A percentile compares a stretch with the other conserved stretches of the same genome.
These are phyloP conservation scores for Thinocorus orbignyianus DNA, from an alignment of 2,113 vertebrate species.

Conservation along the genomic window DNA sequence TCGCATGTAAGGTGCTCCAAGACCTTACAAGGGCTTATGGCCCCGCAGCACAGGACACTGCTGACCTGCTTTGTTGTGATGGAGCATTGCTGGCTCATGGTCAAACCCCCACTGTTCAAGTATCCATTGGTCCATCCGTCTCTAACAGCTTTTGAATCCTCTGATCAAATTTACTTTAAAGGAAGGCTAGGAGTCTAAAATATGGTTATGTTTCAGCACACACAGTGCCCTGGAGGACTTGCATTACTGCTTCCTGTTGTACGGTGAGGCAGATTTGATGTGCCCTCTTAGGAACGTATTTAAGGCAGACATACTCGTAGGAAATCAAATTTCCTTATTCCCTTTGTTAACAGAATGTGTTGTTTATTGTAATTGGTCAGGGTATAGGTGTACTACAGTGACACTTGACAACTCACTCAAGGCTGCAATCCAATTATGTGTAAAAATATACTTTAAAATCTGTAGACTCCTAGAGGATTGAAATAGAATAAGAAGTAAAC, in stretches of 20 bases:
- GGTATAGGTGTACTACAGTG: not conserved
- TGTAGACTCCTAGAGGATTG: not conserved
- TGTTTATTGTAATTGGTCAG: not conserved
- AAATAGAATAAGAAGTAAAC: not conserved
- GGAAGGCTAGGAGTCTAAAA: not conserved
- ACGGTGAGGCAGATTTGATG: not conserved
- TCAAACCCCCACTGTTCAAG: accelerated
- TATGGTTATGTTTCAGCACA: not conserved
- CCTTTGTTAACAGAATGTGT: not conserved
- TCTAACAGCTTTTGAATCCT: not conserved
- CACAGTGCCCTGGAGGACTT: accelerated
- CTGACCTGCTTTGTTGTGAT: not conserved
- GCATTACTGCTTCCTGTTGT: accelerated
- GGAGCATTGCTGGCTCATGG: accelerated
- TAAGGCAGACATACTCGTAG: not conserved
- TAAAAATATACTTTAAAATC: not conserved
- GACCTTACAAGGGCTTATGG: not conserved
- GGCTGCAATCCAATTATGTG: not conserved
- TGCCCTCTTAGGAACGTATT: not conserved
- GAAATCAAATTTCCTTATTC: not conserved
- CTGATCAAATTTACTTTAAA: not conserved
- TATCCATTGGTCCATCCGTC: not conserved
- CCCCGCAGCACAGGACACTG: not conserved
- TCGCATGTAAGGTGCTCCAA: not conserved
- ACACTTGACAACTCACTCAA: not conserved